phyloP scores from a whole-genome alignment of 2,797 vertebrate species.

The Heteromormyrus szaboi region DNA sequence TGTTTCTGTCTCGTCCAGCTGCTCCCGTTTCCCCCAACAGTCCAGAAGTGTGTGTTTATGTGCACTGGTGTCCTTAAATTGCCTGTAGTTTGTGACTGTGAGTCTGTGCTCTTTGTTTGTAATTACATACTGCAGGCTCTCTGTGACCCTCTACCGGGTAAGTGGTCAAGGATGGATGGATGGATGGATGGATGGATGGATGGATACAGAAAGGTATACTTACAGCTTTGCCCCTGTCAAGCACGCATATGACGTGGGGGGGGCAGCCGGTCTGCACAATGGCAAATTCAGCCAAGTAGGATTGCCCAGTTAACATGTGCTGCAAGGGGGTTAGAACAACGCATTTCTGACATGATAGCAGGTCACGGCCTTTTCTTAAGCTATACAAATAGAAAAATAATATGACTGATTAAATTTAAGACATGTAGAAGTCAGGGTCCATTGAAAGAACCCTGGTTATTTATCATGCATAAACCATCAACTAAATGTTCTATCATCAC shows the following conservation, averaged over 20 bases:
- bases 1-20: neutral
- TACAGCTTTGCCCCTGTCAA: slow-evolving; percentile 31
- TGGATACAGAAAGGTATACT: slow-evolving; percentile 15
- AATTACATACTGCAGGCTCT: neutral
- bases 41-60: neutral
- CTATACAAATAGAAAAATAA: neutral
- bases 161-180: neutral
- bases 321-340: neutral
- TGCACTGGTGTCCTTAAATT: neutral
- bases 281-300: slow-evolving; percentile 35
- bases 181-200: neutral
- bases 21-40: neutral
- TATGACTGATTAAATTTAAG: neutral
- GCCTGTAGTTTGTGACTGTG: neutral
- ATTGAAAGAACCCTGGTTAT: neutral
- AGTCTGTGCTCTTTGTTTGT: neutral
- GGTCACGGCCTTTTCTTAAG: neutral
- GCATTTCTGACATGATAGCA: slow-evolving; percentile 10
- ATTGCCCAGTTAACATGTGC: slow-evolving; percentile 15
- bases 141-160: neutral
- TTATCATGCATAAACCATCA: neutral
- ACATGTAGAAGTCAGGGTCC: neutral
- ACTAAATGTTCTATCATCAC: neutral
- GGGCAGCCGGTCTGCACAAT: slow-evolving; percentile 37
- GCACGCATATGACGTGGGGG: slow-evolving; percentile 24